phyloP scores from a whole-genome alignment of 1,140 invertebrate species.

The Monomorium pharaonis region DNA sequence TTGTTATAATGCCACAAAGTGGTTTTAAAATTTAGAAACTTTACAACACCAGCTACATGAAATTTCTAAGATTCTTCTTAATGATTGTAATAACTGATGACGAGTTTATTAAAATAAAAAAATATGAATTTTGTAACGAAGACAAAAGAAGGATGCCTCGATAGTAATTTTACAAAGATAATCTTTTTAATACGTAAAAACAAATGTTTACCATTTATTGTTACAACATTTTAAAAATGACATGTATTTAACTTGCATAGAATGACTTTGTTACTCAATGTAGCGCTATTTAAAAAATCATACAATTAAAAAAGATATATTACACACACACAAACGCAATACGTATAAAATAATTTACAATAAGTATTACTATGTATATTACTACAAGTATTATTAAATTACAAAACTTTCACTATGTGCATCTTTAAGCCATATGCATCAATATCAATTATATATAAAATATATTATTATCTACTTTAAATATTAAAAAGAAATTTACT shows the following conservation, averaged over 20 bases:
- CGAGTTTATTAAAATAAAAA: not conserved
- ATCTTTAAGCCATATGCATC: slow-evolving; percentile 43
- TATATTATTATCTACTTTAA: not conserved
- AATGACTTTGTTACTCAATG: slow-evolving; percentile 10
- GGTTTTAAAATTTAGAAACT: slow-evolving; percentile 30
- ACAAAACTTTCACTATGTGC: not conserved
- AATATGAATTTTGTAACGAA: not conserved
- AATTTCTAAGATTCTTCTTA: not conserved
- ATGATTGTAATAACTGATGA: not conserved
- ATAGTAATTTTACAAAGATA: not conserved
- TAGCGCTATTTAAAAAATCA: slow-evolving; percentile 11
- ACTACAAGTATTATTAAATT: not conserved
- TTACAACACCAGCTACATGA: slow-evolving; percentile 10
- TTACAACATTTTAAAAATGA: not conserved
- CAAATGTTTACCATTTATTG: not conserved
- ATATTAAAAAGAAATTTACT: not conserved
- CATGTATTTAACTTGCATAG: slow-evolving; percentile 22
- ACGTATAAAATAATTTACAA: slow-evolving; percentile 16
- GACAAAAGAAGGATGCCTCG: not conserved
- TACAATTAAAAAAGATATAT: not conserved
- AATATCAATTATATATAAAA: not conserved
- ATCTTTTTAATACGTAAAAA: slow-evolving; percentile 19
- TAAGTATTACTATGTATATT: slow-evolving; percentile 16
- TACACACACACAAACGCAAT: not conserved
- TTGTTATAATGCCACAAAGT: slow-evolving; percentile 15